Conservation (phyloP, 1,140 invertebrate species). For the Drosophila melanica region DNA sequence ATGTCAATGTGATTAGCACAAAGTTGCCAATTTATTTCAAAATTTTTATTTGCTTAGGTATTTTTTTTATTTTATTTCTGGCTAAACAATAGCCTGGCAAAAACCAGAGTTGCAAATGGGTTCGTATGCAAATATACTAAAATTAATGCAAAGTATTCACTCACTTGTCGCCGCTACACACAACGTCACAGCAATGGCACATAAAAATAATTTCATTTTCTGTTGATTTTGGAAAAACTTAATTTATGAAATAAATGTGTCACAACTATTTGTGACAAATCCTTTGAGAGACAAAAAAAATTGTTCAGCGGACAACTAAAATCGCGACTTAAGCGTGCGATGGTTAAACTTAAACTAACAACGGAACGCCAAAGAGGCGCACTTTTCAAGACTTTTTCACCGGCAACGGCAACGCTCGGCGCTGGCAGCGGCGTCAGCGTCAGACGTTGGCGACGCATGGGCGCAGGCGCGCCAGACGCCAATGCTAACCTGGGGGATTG, state of each 20-base stretch:
- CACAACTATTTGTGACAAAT: conserved; percentile 11
- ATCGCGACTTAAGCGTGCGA: conserved; percentile 73
- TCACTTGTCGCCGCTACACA: conserved; percentile 78
- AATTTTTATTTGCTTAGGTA: not conserved
- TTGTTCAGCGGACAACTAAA: conserved; percentile 45
- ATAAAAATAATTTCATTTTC: conserved; percentile 81
- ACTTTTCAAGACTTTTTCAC: conserved; percentile 84
- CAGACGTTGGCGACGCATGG: conserved; percentile 26
- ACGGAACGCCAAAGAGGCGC: conserved; percentile 70
- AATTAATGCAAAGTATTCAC: conserved; percentile 46
- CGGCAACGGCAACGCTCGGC: conserved; percentile 67
- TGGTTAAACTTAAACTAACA: conserved; percentile 83
- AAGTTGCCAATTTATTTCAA: conserved; percentile 33
- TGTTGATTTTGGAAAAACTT: conserved; percentile 35
- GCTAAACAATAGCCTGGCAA: not conserved
- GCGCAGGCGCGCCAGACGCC: conserved; percentile 28
- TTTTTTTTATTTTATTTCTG: conserved; percentile 3
- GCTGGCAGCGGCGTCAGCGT: conserved; percentile 86
- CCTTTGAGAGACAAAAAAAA: conserved; percentile 21
- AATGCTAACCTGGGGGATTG: conserved; percentile 74
- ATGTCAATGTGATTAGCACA: conserved; percentile 74
- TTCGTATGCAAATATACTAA: not conserved
- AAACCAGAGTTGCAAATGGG: conserved; percentile 13
- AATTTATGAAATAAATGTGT: conserved; percentile 13
- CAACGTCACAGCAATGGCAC: conserved; percentile 74